These are phyloP conservation scores for Sebastes iracundus DNA, from an alignment of 2,797 vertebrate species.

Conservation along the genomic window DNA sequence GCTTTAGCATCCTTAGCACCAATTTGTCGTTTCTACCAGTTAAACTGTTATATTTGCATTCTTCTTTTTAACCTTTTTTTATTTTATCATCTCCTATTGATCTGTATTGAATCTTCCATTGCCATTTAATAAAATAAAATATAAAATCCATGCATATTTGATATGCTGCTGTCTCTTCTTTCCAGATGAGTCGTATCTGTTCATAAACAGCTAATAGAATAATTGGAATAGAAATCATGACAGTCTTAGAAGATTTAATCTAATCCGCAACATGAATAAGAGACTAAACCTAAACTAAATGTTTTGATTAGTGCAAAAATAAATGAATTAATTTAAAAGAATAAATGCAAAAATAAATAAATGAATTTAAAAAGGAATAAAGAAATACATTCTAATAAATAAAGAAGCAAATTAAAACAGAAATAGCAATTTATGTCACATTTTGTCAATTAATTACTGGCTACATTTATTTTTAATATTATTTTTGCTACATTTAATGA, in stretches of 20 bases:
- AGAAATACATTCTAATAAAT: too few species aligned
- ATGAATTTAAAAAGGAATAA: too few species aligned
- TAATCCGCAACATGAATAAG: not conserved
- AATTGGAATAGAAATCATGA: not conserved
- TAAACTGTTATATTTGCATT: not conserved
- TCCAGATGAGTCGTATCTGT: not conserved
- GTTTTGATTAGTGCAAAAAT: too few species aligned
- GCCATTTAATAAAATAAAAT: constrained; percentile 35
- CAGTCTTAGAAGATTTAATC: not conserved
- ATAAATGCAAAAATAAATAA: too few species aligned
- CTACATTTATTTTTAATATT: too few species aligned
- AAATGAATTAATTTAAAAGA: too few species aligned
- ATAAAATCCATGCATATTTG: constrained; percentile 8
- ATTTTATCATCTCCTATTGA: not conserved
- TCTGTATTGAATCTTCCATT: not conserved
- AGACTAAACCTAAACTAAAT: not conserved
- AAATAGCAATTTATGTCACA: too few species aligned
- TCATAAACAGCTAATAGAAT: not conserved
- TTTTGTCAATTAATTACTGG: too few species aligned
- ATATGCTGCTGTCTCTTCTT: not conserved
- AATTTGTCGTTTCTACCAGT: not conserved
- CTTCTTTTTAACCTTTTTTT: not conserved
- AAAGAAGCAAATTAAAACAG: too few species aligned
- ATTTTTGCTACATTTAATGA: too few species aligned
- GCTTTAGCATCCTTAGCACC: not conserved